Evolutionary conservation across 2,888 invertebrate species (phyloP), one percentile per base, ranked within the genome.

Genomic region (Argynnis bischoffii): DNA sequence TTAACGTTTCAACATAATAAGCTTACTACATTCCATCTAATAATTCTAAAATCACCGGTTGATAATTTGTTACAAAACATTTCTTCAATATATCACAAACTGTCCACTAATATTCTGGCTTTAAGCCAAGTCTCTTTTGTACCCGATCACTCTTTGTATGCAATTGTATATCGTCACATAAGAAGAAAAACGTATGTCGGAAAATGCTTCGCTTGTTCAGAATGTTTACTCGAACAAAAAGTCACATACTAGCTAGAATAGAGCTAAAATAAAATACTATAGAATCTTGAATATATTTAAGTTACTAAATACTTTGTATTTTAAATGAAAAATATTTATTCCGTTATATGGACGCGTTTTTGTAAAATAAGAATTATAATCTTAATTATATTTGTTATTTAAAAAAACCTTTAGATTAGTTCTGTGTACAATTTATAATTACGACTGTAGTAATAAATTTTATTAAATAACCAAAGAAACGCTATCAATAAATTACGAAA

Each of bases 91-190:
- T 51, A 61, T n/a, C 18, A 41, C 13, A 61, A 61, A 53, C 18
- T 61, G 51, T 51, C 41, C 15, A 51, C 35, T 61, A 53, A 41
- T 53, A 61, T 41, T 53, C 41, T 61, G 61, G 61, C 61, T 41
- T 6, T 8, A 18, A 53, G 51, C 61, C 61, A 61, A 61, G 50
- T n/a, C 16, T 50, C 18, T 53, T 51, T 53, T 53, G 61, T 53
- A 51, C 35, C 18, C 16, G 35, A 53, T 51, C 55, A 21, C 21
- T 16, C 18, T n/a, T 66, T 60, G 59, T 65, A 59, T 54, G 59
- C 53, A 59, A 35, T 60, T 54, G 18, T 54, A 54, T 65, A 65
- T 51, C 31, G 54, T 47, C 26, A 48, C 47, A 54, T 31, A 60
- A 46, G 48, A 59, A 55, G 47, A 60, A 48, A n/a, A 16, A 48